Base-by-base conservation (phyloP, 2,797 vertebrate genomes). In the Sparidentex hasta region DNA sequence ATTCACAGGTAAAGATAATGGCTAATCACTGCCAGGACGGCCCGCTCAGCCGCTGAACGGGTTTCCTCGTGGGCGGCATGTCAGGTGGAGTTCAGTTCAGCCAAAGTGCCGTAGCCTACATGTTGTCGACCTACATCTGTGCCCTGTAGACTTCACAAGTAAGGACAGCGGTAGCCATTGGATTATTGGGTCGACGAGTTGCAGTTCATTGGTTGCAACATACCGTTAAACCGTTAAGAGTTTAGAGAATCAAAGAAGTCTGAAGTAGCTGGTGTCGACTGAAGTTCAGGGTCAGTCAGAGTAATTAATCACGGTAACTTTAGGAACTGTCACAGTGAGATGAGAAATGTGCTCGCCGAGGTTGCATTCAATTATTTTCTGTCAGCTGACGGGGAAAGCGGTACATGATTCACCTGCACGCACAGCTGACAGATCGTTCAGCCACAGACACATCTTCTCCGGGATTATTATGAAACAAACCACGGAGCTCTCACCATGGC, bases 1-100 rank as follows among this genome's bases (percentile, higher is more conserved):
- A 84, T 81, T 88, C 83, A 86, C 86, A 91, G 84, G 87, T 93
- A 82, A 90, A 90, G 76, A 86, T 81, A 85, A 90, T 71, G 81
- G 74, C 84, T 81, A 78, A 88, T 90, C 78, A 87, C 89, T 78
- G 70, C 41, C 61, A 81, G 78, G 71, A 86, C 71, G 68, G 79
- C 78, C 64, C 63, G 65, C 56, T 43, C 6, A 14, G 46, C 61
- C 65, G 25, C 63, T 12, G 47, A 57, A 27, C 2, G 1, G 11
- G 74, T 51, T 61, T 75, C 62, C 47, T 72, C 2, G 1, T 68
- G 80, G 66, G 50, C 65, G 6, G 43, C 64, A 55, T 11, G 73
- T 73, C 64, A 75, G 63, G 18, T 69, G 65, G 55, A 84, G 20
- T 17, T 70, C 21, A 47, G 17, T 17, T 16, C 2, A 29, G n/a